Conservation (phyloP, 2,113 vertebrate species). For the Chlamydotis undulata region DNA sequence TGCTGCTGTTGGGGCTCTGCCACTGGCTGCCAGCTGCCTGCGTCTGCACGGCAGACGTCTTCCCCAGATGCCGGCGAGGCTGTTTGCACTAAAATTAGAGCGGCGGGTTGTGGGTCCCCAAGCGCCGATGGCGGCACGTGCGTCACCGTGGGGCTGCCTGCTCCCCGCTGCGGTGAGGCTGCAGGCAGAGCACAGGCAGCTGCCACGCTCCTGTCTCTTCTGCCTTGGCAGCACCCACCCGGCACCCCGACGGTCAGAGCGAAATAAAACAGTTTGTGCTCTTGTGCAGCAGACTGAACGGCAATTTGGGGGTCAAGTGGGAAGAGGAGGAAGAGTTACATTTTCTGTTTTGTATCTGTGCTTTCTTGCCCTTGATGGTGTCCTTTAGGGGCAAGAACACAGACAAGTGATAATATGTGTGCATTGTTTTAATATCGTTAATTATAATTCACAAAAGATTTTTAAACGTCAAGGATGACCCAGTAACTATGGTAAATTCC, state of each 20-base stretch:
- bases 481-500: background rate
- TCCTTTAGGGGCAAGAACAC: background rate
- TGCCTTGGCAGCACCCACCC: background rate
- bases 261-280: background rate
- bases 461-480: slow-evolving; percentile 15
- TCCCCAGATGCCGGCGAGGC: slow-evolving; percentile 7
- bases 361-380: background rate
- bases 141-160: fast-evolving
- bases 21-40: background rate
- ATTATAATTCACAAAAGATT: background rate
- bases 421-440: background rate
- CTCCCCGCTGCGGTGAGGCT: fast-evolving
- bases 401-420: background rate
- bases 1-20: background rate
- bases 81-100: background rate
- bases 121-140: fast-evolving
- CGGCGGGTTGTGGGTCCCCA: background rate
- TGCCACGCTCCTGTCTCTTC: fast-evolving
- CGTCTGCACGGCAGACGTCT: background rate
- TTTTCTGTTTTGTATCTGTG: background rate
- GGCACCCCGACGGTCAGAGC: fast-evolving
- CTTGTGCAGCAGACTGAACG: background rate
- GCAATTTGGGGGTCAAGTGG: background rate
- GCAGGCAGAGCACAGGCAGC: background rate
- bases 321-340: fast-evolving